Base-by-base conservation (phyloP, 1,140 invertebrate species). In the Brachionus angularis region DNA sequence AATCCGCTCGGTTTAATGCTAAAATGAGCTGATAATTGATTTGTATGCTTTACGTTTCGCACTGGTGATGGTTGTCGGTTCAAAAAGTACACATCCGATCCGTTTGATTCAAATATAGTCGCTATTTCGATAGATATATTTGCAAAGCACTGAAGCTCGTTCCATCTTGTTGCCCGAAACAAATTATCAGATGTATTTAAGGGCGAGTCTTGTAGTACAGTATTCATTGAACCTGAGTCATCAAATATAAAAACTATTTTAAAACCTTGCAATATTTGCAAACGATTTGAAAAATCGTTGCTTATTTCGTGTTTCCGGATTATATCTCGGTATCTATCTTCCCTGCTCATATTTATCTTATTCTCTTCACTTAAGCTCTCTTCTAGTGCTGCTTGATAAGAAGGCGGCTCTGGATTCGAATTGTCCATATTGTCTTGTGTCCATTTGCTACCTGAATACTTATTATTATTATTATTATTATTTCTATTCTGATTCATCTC, bases 211-310 rank as follows among this genome's bases (percentile, higher is more conserved):
- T 67, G 42, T 2, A 67, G 33, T n/a, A 67, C 31, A 16, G 62
- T 47, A 16, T 67, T 67, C 62, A 67, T 67, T 1, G 62, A 67
- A 34, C 62, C 62, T 3, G 62, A 67, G 18, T 67, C 62, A n/a
- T 67, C 62, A 18, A 67, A 67, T 23, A 67, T 27, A 50, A 67
- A 67, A 27, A 67, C 62, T 3, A 50, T 33, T 50, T 67, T 67
- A 29, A 67, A 67, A 33, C 42, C 42, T 31, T 46, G 47, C 5
- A 67, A 31, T 36, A 47, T 46, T 47, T 67, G 62, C 14, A 67
- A 33, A 18, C 47, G 42, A 33, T 46, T 50, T 5, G 62, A 67
- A 21, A 67, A 67, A 3, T 47, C 42, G 18, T 67, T 27, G 5
- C 29, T 34, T 47, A 67, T 67, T n/a, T 67, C 62, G 36, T 67